Evolutionary conservation across 2,888 invertebrate genomes (phyloP).

Genomic region (Heliconius aoede): DNA sequence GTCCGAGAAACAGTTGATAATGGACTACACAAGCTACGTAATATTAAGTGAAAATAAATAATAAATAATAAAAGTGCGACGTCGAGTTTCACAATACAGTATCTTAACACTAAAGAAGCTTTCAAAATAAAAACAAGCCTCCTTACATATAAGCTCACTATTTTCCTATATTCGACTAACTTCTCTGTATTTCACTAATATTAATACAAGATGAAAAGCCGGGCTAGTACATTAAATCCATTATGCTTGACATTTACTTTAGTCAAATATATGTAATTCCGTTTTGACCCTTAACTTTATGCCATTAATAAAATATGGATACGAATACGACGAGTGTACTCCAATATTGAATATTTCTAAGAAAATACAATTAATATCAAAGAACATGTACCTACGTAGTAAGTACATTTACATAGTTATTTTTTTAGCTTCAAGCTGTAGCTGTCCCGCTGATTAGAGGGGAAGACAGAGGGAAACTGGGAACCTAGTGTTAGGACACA

Average conservation of each 20-base stretch:
- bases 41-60: not conserved
- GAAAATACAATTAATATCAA: too few species aligned
- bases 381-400: too few species aligned
- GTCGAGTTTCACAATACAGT: not conserved
- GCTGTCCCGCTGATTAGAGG: too few species aligned
- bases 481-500: too few species aligned
- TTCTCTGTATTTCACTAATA: conserved; percentile 9
- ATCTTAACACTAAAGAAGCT: not conserved
- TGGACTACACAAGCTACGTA: not conserved
- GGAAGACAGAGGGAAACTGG: too few species aligned
- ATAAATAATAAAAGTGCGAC: not conserved
- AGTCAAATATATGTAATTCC: conserved; percentile 64
- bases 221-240: conserved; percentile 57
- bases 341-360: conserved; percentile 1
- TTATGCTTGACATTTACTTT: conserved; percentile 63
- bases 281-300: conserved; percentile 62
- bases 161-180: not conserved
- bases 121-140: too few species aligned
- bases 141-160: not conserved
- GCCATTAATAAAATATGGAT: conserved; percentile 74
- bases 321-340: conserved; percentile 55
- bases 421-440: too few species aligned
- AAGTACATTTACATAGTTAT: not conserved
- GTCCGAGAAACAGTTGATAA: conserved; percentile 18
- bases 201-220: conserved; percentile 17